Conservation (phyloP, 2,113 vertebrate species). For the Helogale parvula region DNA sequence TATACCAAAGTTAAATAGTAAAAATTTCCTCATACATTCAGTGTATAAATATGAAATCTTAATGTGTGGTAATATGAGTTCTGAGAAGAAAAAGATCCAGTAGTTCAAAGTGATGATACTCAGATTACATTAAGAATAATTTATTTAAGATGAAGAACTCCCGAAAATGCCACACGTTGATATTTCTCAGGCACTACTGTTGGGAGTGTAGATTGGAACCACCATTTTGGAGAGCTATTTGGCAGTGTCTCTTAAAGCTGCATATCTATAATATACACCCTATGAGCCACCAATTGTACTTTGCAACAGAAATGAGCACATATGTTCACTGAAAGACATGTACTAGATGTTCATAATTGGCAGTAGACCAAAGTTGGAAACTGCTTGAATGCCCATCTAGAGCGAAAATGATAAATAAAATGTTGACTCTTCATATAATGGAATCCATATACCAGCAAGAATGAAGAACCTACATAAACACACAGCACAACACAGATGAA, state of each 20-base stretch:
- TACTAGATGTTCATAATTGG: background rate
- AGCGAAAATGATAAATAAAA: background rate
- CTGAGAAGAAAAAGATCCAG: background rate
- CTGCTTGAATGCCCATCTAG: background rate
- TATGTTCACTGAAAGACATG: background rate
- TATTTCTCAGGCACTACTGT: background rate
- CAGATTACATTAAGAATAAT: background rate
- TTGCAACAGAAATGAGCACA: background rate
- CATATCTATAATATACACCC: background rate
- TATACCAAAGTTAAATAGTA: background rate
- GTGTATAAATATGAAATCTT: background rate
- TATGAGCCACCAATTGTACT: background rate
- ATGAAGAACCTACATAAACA: background rate
- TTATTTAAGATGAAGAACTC: conserved; percentile 6
- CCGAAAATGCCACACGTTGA: background rate
- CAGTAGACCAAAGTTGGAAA: background rate
- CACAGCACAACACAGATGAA: background rate
- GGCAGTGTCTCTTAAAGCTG: background rate
- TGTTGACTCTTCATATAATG: background rate
- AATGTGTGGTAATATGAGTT: background rate
- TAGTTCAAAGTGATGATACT: background rate
- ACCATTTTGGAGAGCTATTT: background rate
- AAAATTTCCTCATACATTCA: background rate
- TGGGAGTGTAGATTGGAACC: background rate
- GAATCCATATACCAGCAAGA: background rate